Evolutionary conservation across 1,140 invertebrate genomes (phyloP), one percentile per base, ranked within the genome.

Genomic region (Harpegnathos saltator): DNA sequence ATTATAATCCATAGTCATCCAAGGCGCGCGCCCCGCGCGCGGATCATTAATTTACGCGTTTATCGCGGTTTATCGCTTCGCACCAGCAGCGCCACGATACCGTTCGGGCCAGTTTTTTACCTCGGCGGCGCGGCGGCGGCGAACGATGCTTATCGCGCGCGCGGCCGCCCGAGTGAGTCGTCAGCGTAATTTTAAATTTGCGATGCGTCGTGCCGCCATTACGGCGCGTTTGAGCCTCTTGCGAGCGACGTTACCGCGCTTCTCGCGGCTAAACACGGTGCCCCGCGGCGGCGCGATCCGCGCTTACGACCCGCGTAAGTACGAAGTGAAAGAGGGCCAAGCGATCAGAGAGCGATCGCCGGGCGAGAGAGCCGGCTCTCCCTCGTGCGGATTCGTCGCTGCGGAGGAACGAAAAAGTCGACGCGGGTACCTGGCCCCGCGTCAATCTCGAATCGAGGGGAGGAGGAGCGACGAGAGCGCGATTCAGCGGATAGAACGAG

Each of bases 161-260:
- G 62, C 26, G 14, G 50, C 38, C 11, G 58, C 19, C 7, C 50
- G 38, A 85, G 56, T 74, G 38, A 86, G 69, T 87, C 81, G 78
- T 86, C 85, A 68, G 65, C 33, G 72, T 86, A 86, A 87, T 87
- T 86, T 87, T 86, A 86, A 87, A 87, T 87, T 87, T 85, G 84
- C 44, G 80, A 86, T 77, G 72, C 85, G 72, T 68, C 58, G 63
- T 74, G 58, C 61, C 77, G 77, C 62, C 71, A 75, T 86, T 82
- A 86, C 29, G 73, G 62, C 59, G 63, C 50, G 69, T 71, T 85
- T 75, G 62, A 75, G 54, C 15, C 22, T 58, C 62, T 80, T 82
- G n/a, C n/a, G 33, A 68, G 26, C 69, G 66, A 69, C 26, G 19
- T 85, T 85, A 86, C 69, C 68, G 75, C 54, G 50, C 44, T 86